Evolutionary conservation across 1,140 invertebrate species (phyloP), one percentile per base, ranked within the genome.

Genomic region (Propsilocerus akamusi): DNA sequence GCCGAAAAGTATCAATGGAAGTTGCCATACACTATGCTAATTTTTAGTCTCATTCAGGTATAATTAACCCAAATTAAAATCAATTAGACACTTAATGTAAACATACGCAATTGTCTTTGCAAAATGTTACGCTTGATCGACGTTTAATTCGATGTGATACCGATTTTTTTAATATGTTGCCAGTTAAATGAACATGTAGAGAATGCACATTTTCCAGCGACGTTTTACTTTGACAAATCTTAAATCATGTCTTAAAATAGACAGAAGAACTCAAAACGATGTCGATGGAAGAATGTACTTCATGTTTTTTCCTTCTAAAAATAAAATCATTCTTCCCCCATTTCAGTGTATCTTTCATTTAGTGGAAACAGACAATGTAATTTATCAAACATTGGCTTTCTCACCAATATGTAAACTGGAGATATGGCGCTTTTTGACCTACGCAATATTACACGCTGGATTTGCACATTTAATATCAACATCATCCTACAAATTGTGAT

Each of bases 401-500:
- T 75, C 78, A 57, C 83, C 85, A 0, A 65, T 68, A 46, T 70
- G 74, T 53, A 67, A 78, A 54, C 71, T 73, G 54, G 76, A 89
- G 65, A 71, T 76, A 6, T 91, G 83, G 83, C 72, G 87, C 54
- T 86, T 78, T 59, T 57, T 85, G 8, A 80, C 80, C 30, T 92
- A 92, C 66, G 86, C 86, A 77, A 71, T 90, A 47, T 72, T 91
- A 41, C 87, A 91, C 66, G 77, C 81, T 48, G 83, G 83, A 55
- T 59, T 63, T 24, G 68, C 73, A 52, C 77, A 80, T 61, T 60
- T 80, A 48, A 69, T 66, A 61, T 79, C 37, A 80, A 80, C 62
- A 65, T 80, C 22, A 67, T 72, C 50, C 74, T 79, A 54, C 76
- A 86, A 64, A 66, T 80, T 51, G 53, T 83, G 12, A 67, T 86